These are phyloP conservation scores for Apamea anceps DNA, from an alignment of 2,888 invertebrate species.

Conservation along the genomic window DNA sequence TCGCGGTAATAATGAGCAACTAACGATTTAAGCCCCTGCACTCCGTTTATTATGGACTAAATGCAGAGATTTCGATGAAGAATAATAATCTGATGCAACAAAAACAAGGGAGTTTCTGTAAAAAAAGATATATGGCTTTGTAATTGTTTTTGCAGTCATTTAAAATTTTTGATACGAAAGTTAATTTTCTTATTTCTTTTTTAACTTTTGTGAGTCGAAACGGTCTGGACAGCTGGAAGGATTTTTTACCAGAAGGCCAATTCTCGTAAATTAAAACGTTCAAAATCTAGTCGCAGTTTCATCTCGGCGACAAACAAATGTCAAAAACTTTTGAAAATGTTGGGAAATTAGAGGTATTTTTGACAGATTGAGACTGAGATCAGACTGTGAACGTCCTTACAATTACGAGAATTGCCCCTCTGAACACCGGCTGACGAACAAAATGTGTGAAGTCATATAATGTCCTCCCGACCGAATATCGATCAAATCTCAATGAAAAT, in stretches of 20 bases:
- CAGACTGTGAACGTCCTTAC: too few relatives aligned
- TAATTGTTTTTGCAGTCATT: background rate
- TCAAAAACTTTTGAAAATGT: too few relatives aligned
- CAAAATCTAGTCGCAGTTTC: too few relatives aligned
- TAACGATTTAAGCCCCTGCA: constrained; percentile 84
- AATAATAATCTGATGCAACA: constrained; percentile 38
- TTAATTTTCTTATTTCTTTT: background rate
- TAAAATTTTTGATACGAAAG: background rate
- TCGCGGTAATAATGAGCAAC: constrained; percentile 87
- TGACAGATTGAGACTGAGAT: too few relatives aligned
- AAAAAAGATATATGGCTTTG: background rate
- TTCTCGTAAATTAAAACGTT: too few relatives aligned
- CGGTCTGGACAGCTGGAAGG: background rate
- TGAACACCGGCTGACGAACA: background rate
- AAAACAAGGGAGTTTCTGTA: background rate
- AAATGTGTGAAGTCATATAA: background rate
- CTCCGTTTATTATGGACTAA: constrained; percentile 64
- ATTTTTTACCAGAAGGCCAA: background rate
- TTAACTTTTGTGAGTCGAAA: background rate
- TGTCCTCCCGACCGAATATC: background rate
- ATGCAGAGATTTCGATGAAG: constrained; percentile 58
- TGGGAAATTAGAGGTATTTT: too few relatives aligned
- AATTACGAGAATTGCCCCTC: too few relatives aligned
- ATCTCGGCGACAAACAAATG: too few relatives aligned
- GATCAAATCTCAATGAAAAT: background rate